Evolutionary conservation across 2,888 invertebrate species (phyloP), one percentile per base, ranked within the genome.

Genomic region (Plutella xylostella): DNA sequence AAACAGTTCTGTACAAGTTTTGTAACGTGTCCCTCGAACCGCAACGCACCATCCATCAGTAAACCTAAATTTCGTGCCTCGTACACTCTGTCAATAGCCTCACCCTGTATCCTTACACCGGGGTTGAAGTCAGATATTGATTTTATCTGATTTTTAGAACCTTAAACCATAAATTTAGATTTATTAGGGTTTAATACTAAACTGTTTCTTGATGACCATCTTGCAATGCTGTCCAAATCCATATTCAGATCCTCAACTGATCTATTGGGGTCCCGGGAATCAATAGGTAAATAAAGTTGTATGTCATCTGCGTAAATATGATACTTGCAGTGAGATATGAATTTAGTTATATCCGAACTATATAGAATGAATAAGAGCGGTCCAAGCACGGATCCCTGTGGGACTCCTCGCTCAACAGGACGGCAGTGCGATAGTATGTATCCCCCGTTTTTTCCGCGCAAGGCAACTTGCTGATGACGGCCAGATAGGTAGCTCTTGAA

Each of bases 21-120:
- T 4, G 25, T 3, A 3, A 48, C 22, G 30, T 52, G 49, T 1
- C 18, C 17, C 22, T 47, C 45, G 25, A 48, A 52, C 1, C 45
- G 20, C 22, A 49, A n/a, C 5, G 21, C 20, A 4, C 20, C 21
- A n/a, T n/a, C n/a, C n/a, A n/a, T n/a, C n/a, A n/a, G n/a, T n/a
- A n/a, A n/a, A n/a, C n/a, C n/a, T n/a, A n/a, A n/a, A n/a, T n/a
- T n/a, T n/a, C n/a, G n/a, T n/a, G n/a, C n/a, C n/a, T n/a, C n/a
- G n/a, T n/a, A n/a, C n/a, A n/a, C n/a, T n/a, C n/a, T n/a, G n/a
- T n/a, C n/a, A n/a, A n/a, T n/a, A n/a, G n/a, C n/a, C n/a, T n/a
- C n/a, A n/a, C n/a, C n/a, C n/a, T n/a, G n/a, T n/a, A n/a, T n/a
- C n/a, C n/a, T n/a, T n/a, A n/a, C n/a, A n/a, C n/a, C n/a, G n/a